phyloP scores from a whole-genome alignment of 1,140 invertebrate species.

The Branchinecta lynchi region DNA sequence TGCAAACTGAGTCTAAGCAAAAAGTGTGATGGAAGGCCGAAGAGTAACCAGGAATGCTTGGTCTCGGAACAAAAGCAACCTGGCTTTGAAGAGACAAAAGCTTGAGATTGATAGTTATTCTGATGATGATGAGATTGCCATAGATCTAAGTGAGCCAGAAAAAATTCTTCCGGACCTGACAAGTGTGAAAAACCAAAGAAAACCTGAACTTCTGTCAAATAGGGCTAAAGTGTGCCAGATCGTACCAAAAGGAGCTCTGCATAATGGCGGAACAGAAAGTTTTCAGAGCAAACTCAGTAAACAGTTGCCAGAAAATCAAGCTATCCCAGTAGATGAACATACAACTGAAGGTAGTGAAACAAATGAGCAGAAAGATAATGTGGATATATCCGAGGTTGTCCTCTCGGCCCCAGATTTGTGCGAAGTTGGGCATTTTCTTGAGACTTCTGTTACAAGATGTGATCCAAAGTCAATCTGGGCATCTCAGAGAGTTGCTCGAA shows the following conservation, averaged over 20 bases:
- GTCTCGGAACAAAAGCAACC: not conserved
- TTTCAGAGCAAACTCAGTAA: too few species aligned
- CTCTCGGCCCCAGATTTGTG: not conserved
- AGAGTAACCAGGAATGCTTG: not conserved
- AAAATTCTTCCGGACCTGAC: too few species aligned
- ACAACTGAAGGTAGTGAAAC: not conserved
- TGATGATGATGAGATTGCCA: not conserved
- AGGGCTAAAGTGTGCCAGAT: too few species aligned
- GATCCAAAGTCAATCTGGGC: not conserved
- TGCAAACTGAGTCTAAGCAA: too few species aligned
- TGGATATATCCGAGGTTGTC: not conserved
- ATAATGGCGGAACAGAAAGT: too few species aligned
- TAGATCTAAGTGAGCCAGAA: not conserved
- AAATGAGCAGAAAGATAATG: slow-evolving; percentile 1
- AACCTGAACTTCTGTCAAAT: too few species aligned
- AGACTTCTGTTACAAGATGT: not conserved
- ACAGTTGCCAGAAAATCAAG: too few species aligned
- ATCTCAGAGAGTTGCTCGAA: not conserved
- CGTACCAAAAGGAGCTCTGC: too few species aligned
- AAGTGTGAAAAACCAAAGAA: too few species aligned
- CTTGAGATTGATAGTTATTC: not conserved
- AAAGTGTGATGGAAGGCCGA: not conserved
- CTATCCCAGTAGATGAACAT: not conserved
- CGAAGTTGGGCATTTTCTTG: slow-evolving; percentile 1
- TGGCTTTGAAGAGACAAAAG: not conserved